Percentiles rank a stretch among this genome's conserved stretches.
Conservation (phyloP, 92 coral and sea anemone species). For the Pocillopora meandrina region DNA sequence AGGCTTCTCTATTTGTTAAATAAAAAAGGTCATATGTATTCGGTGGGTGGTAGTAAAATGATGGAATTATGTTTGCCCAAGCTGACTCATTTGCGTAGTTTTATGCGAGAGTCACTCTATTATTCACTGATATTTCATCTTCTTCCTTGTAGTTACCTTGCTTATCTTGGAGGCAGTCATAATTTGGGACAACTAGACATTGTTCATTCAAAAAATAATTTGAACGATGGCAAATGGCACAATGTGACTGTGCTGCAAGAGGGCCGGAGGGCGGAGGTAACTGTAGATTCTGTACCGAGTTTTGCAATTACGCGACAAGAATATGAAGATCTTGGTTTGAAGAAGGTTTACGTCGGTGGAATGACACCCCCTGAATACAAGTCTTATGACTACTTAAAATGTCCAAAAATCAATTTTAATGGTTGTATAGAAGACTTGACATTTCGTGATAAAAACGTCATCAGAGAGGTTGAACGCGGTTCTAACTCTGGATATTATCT, state of each 20-base stretch:
- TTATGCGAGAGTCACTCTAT: neutral
- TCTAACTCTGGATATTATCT: slow-evolving; percentile 7
- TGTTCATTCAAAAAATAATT: slow-evolving; percentile 22
- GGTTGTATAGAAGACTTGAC: slow-evolving; percentile 77
- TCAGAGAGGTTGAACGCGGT: slow-evolving; percentile 39
- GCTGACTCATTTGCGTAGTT: too few relatives aligned
- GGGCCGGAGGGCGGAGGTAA: slow-evolving; percentile 42
- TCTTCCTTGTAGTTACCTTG: slow-evolving; percentile 45
- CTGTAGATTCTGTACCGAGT: slow-evolving; percentile 42
- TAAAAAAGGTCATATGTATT: too few relatives aligned
- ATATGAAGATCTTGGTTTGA: slow-evolving; percentile 53
- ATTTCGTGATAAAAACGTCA: slow-evolving; percentile 57
- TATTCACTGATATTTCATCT: neutral
- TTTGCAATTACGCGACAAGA: slow-evolving; percentile 42
- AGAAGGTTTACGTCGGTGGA: slow-evolving; percentile 81
- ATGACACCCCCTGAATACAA: slow-evolving; percentile 30
- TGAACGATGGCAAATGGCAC: slow-evolving; percentile 89
- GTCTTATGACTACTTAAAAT: neutral
- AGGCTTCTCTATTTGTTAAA: too few relatives aligned
- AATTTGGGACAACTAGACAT: slow-evolving; percentile 5
- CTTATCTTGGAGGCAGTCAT: slow-evolving; percentile 68
- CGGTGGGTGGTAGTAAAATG: too few relatives aligned
- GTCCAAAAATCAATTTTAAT: slow-evolving; percentile 47
- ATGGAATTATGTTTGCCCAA: too few relatives aligned
- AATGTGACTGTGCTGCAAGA: slow-evolving; percentile 58